Evolutionary conservation across 2,113 vertebrate species (phyloP), one percentile per base, ranked within the genome.

Genomic region (Neotoma lepida): DNA sequence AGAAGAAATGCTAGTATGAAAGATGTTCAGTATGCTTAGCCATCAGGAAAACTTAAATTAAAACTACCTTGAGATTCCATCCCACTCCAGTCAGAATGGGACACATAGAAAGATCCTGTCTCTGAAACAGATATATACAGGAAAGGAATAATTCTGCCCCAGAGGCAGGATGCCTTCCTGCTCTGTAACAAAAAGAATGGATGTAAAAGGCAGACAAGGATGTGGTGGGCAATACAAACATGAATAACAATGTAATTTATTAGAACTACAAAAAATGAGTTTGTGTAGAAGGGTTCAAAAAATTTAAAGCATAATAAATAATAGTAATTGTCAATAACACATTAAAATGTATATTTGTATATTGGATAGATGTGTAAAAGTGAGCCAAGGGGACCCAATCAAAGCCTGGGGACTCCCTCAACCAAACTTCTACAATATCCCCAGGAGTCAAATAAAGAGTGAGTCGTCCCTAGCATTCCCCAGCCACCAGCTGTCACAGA

Each of bases 391-490:
- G n/a, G n/a, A 80, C 18, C 9, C 70, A 73, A 8, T 26, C 9
- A 73, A 86, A 90, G 56, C 70, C 95, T 96, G 58, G 91, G 82
- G 91, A 96, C 78, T n/a, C 81, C 74, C 51, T 88, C 78, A 96
- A 82, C 20, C 80, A 93, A 93, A 96, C 44, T 94, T 94, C 46
- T 87, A 70, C 76, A 95, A 0, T 5, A 61, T 93, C 84, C 70
- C 78, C 28, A 61, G 71, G 18, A 51, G 80, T 61, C 39, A 82
- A 84, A 91, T 35, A 51, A 88, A 88, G 49, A 54, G 13, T 94
- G 78, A 96, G 56, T 94, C 87, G 91, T 86, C 89, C 28, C 44
- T 81, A 28, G 58, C 5, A 91, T n/a, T 97, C 96, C 94, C 95
- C 74, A 93, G 90, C 77, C 86, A 92, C n/a, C 61, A 56, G 39